Evolutionary conservation across 2,888 invertebrate genomes (phyloP).

Genomic region (Baronia brevicornis): DNA sequence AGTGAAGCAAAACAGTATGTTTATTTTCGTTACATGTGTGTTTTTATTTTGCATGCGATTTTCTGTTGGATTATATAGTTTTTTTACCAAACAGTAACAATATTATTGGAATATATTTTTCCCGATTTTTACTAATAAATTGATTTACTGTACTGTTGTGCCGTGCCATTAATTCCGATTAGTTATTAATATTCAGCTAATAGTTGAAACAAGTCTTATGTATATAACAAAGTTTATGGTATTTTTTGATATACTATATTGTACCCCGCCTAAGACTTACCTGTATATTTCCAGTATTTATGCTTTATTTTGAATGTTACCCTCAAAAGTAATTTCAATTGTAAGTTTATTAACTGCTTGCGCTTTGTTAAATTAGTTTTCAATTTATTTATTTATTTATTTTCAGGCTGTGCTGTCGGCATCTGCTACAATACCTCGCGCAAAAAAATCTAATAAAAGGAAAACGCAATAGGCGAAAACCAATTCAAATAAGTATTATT

Average conservation of each 20-base stretch:
- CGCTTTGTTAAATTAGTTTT: constrained; percentile 43
- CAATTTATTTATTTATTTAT: constrained; percentile 50
- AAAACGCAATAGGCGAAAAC: constrained; percentile 68
- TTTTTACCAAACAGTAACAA: too few relatives aligned
- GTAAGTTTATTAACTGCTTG: constrained; percentile 10
- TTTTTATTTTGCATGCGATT: constrained; percentile 29
- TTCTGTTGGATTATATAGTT: constrained; percentile 16
- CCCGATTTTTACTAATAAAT: too few relatives aligned
- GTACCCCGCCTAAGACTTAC: too few relatives aligned
- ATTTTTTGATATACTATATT: too few relatives aligned
- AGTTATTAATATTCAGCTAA: too few relatives aligned
- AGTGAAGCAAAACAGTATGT: constrained; percentile 58
- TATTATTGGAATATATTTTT: too few relatives aligned
- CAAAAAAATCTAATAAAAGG: constrained; percentile 83
- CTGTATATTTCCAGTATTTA: constrained; percentile 1
- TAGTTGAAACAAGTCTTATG: too few relatives aligned
- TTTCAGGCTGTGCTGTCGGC: constrained; percentile 80
- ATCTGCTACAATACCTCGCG: constrained; percentile 83
- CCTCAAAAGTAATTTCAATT: neutral
- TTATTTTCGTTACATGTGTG: constrained; percentile 41
- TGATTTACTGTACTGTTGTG: too few relatives aligned
- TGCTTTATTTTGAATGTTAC: constrained; percentile 4
- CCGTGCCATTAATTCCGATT: too few relatives aligned
- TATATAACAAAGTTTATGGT: too few relatives aligned
- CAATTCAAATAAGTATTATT: constrained; percentile 20